phyloP scores from a whole-genome alignment of 2,797 vertebrate genomes.

The Microctenopoma steveboyesi region DNA sequence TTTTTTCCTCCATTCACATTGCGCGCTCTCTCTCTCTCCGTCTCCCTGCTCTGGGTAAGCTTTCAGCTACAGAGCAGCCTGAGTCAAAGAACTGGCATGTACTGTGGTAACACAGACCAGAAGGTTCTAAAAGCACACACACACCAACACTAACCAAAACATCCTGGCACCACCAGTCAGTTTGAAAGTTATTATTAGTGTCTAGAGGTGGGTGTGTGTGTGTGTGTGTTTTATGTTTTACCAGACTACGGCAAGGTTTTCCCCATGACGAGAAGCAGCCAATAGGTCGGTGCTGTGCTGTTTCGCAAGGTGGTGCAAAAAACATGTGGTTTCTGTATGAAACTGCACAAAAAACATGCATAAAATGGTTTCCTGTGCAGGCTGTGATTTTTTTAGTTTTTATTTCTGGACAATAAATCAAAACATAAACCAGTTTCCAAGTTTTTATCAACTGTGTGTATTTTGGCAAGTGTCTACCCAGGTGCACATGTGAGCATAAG shows the following conservation, averaged over 20 bases:
- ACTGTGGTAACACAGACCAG: slow-evolving; percentile 82
- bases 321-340: slow-evolving; percentile 13
- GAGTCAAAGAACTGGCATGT: slow-evolving; percentile 80
- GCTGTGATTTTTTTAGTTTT: background rate
- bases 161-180: slow-evolving; percentile 69
- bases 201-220: slow-evolving; percentile 56
- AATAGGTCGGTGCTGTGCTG: slow-evolving; percentile 50
- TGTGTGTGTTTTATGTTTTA: slow-evolving; percentile 42
- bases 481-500: slow-evolving; percentile 57
- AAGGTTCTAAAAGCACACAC: slow-evolving; percentile 57
- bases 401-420: slow-evolving; percentile 21
- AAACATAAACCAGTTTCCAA: slow-evolving; percentile 45
- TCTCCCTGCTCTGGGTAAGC: slow-evolving; percentile 52
- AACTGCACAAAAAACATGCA: slow-evolving; percentile 22
- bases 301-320: slow-evolving; percentile 39
- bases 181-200: slow-evolving; percentile 78
- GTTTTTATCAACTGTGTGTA: slow-evolving; percentile 51
- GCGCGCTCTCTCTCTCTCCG: slow-evolving; percentile 18
- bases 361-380: background rate
- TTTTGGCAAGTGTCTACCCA: slow-evolving; percentile 56
- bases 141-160: slow-evolving; percentile 62
- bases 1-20: slow-evolving; percentile 46
- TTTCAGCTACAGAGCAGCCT: slow-evolving; percentile 52
- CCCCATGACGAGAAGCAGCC: slow-evolving; percentile 70
- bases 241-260: slow-evolving; percentile 71